Conservation (phyloP, 2,797 vertebrate species). For the Kryptolebias ocellatus region DNA sequence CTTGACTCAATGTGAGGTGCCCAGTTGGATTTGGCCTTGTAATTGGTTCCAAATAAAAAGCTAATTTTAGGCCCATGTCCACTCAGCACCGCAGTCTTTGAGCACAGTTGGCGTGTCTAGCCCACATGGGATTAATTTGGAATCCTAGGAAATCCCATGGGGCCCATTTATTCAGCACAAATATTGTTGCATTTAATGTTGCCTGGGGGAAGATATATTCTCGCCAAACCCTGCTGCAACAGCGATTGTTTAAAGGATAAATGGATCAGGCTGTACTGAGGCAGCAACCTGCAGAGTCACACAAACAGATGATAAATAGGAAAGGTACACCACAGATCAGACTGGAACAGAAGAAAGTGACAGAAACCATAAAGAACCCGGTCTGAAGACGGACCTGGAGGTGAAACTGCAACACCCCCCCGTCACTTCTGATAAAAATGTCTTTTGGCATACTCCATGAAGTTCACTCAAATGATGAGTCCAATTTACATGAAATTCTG, state of each 20-base stretch:
- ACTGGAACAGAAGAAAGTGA: conserved; percentile 39
- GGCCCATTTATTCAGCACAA: not conserved
- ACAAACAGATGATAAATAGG: conserved; percentile 17
- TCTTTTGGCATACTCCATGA: conserved; percentile 3
- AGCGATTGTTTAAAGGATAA: conserved; percentile 10
- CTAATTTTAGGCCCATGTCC: not conserved
- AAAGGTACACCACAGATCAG: conserved; percentile 27
- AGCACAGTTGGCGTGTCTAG: not conserved
- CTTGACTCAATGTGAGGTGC: no score
- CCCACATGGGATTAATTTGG: not conserved
- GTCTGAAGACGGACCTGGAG: conserved; percentile 8
- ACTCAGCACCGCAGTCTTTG: not conserved
- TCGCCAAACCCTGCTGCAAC: not conserved
- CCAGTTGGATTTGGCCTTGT: no score
- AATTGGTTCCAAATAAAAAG: no score
- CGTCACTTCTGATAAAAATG: conserved; percentile 8
- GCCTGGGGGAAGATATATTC: not conserved
- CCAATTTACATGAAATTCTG: not conserved
- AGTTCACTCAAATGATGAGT: conserved; percentile 14
- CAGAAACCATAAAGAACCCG: conserved; percentile 16
- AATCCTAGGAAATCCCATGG: not conserved
- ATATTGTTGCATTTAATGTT: not conserved
- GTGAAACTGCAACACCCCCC: not conserved
- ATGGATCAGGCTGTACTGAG: conserved; percentile 11
- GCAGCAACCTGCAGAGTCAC: conserved; percentile 25